Evolutionary conservation across 1,140 invertebrate genomes (phyloP).

Genomic region (Formica exsecta): DNA sequence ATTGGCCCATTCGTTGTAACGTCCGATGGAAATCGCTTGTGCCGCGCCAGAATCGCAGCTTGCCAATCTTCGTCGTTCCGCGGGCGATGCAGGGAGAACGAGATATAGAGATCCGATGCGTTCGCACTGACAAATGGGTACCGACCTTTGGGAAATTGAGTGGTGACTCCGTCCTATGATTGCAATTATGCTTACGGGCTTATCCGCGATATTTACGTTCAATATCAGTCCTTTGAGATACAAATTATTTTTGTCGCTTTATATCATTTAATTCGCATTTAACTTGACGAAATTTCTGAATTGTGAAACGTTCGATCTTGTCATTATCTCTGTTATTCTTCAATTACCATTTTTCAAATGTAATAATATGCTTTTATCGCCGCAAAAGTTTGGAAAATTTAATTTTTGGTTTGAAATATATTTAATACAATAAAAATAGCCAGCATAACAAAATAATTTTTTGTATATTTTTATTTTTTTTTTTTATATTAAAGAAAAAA

Average conservation of each 20-base stretch:
- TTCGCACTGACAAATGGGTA: slow-evolving; percentile 65
- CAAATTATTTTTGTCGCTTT: slow-evolving; percentile 19
- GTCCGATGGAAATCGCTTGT: slow-evolving; percentile 75
- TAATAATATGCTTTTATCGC: neutral
- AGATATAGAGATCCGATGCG: slow-evolving; percentile 53
- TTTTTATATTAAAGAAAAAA: neutral
- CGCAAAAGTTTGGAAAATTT: neutral
- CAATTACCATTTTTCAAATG: neutral
- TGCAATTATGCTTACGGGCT: slow-evolving; percentile 59
- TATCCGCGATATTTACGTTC: slow-evolving; percentile 44
- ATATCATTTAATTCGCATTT: neutral
- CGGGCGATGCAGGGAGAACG: slow-evolving; percentile 35
- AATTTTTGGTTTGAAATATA: neutral
- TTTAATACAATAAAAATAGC: neutral
- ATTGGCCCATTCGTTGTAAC: slow-evolving; percentile 74
- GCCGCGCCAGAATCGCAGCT: slow-evolving; percentile 65
- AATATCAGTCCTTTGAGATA: neutral
- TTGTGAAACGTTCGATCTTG: slow-evolving; percentile 8
- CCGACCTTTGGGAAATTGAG: slow-evolving; percentile 68
- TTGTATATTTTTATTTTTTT: neutral
- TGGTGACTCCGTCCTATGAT: slow-evolving; percentile 47
- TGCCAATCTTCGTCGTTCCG: slow-evolving; percentile 73
- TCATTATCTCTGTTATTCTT: slow-evolving; percentile 8
- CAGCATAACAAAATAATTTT: neutral
- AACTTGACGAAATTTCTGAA: neutral